These are phyloP conservation scores for Pristionchus maxplancki DNA, from an alignment of 2,888 invertebrate species.

Conservation along the genomic window DNA sequence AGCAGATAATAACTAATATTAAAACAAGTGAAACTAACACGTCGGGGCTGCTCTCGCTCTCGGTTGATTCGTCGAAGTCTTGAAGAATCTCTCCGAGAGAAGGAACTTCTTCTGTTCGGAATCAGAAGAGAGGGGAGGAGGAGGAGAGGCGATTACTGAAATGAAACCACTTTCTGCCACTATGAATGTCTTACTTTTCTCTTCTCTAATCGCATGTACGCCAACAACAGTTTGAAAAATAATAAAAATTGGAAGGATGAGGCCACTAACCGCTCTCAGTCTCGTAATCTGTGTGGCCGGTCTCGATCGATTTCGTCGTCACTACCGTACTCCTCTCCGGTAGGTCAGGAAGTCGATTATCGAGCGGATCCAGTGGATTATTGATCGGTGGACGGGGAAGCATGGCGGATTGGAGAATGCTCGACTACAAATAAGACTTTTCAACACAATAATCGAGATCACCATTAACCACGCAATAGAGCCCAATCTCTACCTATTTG, in stretches of 20 bases:
- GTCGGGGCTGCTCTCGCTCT: conserved; percentile 22
- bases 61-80: background rate
- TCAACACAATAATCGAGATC: no score
- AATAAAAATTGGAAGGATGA: background rate
- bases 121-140: conserved; percentile 7
- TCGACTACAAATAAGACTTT: background rate
- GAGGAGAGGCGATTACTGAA: conserved; percentile 24
- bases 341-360: conserved; percentile 28
- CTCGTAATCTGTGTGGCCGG: background rate
- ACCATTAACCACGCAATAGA: no score
- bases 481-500: no score
- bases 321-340: conserved; percentile 27
- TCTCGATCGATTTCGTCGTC: background rate
- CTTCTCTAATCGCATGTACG: no score
- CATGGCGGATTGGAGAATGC: background rate
- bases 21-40: background rate
- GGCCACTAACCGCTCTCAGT: conserved; percentile 10
- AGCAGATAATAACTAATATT: background rate
- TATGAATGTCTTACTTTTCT: no score
- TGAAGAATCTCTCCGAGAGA: conserved; percentile 33
- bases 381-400: conserved; percentile 16
- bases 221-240: no score
- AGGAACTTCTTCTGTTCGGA: conserved; percentile 8
- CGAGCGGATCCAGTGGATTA: background rate
- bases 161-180: no score